Evolutionary conservation across 2,888 invertebrate genomes (phyloP).

Genomic region (Rutpela maculata): DNA sequence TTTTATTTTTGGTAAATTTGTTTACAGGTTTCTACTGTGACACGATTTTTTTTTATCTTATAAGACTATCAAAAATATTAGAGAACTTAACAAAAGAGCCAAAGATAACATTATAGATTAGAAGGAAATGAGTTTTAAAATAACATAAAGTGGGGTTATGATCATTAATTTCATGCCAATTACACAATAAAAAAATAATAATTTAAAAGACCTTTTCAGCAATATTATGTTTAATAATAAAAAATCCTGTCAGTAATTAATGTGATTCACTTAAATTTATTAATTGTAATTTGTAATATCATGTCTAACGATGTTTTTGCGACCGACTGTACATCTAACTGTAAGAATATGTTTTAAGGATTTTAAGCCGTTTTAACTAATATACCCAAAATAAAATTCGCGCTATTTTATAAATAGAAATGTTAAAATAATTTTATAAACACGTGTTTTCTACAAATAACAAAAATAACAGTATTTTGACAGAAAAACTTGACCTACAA

Average conservation of each 20-base stretch:
- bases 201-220: background rate
- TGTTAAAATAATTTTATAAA: conserved; percentile 29
- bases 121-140: background rate
- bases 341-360: conserved; percentile 22
- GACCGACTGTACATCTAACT: conserved; percentile 42
- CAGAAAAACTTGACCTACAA: conserved; percentile 52
- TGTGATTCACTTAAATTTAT: conserved; percentile 21
- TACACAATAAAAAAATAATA: background rate
- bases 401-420: conserved; percentile 33
- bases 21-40: conserved; percentile 36
- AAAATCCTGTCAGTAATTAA: conserved; percentile 5
- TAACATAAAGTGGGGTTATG: conserved; percentile 36
- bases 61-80: background rate
- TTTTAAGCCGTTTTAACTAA: conserved; percentile 30
- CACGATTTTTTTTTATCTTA: background rate
- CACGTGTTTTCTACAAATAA: conserved; percentile 44
- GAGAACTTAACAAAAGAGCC: background rate
- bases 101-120: background rate
- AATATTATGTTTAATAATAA: background rate
- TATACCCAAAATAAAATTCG: conserved; percentile 22
- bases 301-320: conserved; percentile 39
- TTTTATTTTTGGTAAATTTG: conserved; percentile 46
- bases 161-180: background rate
- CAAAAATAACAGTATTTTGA: conserved; percentile 44
- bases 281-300: conserved; percentile 32